These are phyloP conservation scores for Agonopterix arenella DNA, from an alignment of 2,888 invertebrate species.

Conservation along the genomic window DNA sequence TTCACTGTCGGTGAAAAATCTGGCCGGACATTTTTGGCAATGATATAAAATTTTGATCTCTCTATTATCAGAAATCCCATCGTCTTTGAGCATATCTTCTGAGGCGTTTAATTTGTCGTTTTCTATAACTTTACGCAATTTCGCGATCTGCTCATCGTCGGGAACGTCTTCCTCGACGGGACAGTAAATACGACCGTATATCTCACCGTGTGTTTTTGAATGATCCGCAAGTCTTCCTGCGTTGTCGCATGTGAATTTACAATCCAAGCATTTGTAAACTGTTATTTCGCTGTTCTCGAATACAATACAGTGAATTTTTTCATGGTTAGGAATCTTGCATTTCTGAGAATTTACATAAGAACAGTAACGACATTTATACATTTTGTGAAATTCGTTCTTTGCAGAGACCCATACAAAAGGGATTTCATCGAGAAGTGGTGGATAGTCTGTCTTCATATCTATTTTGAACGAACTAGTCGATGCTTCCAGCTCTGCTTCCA, in stretches of 20 bases:
- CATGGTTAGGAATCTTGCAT: conserved; percentile 89
- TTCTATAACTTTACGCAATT: conserved; percentile 57
- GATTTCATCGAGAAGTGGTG: conserved; percentile 75
- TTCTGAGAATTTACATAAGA: conserved; percentile 90
- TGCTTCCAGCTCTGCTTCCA: conserved; percentile 59
- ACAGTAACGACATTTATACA: conserved; percentile 90
- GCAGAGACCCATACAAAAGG: conserved; percentile 87
- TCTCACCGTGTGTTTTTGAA: conserved; percentile 84
- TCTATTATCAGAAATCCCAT: conserved; percentile 24
- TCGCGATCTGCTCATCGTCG: conserved; percentile 81
- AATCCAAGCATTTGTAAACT: conserved; percentile 82
- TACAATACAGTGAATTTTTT: conserved; percentile 82
- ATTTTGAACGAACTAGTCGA: conserved; percentile 27
- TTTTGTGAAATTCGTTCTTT: conserved; percentile 84
- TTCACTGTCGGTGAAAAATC: conserved; percentile 87
- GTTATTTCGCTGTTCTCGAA: conserved; percentile 73
- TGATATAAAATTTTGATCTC: conserved; percentile 79
- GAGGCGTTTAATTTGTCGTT: conserved; percentile 41
- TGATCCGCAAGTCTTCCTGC: conserved; percentile 83
- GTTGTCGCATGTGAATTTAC: conserved; percentile 87
- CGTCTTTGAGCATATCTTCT: conserved; percentile 39
- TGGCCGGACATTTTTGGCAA: conserved; percentile 89
- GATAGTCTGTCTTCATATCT: conserved; percentile 31
- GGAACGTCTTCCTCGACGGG: conserved; percentile 80
- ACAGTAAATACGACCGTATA: conserved; percentile 83